phyloP scores from a whole-genome alignment of 92 coral and sea anemone species.

The Muricea muricata region DNA sequence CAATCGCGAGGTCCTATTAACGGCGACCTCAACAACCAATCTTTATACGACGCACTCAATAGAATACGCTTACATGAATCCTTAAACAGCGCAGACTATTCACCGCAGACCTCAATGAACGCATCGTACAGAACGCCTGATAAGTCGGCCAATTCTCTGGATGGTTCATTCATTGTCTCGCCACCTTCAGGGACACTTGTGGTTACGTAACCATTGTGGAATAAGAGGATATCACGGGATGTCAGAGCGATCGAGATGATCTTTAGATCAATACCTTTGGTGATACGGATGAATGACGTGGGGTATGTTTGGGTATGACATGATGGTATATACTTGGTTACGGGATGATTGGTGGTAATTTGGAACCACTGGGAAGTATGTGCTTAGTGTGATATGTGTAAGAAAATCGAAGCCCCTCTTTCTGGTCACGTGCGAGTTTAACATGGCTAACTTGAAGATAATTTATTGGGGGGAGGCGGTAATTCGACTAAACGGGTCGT shows the following conservation, averaged over 20 bases:
- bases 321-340: not conserved
- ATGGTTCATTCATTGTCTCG: slow-evolving; percentile 13
- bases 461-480: too few relatives aligned
- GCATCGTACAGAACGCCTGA: slow-evolving; percentile 26
- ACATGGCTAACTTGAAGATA: too few relatives aligned
- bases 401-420: too few relatives aligned
- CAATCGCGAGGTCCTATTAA: slow-evolving; percentile 25
- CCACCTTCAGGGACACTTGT: slow-evolving; percentile 24
- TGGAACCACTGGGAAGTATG: too few relatives aligned
- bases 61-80: slow-evolving; percentile 40
- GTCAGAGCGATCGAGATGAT: too few relatives aligned
- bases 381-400: too few relatives aligned
- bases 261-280: too few relatives aligned
- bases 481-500: too few relatives aligned
- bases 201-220: not conserved
- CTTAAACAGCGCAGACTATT: slow-evolving; percentile 20
- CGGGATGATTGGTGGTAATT: too few relatives aligned
- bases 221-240: not conserved
- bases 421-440: too few relatives aligned
- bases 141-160: slow-evolving; percentile 1
- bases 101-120: slow-evolving; percentile 24
- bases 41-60: slow-evolving; percentile 33
- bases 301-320: not conserved
- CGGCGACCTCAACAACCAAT: slow-evolving; percentile 12
- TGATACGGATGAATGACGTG: too few relatives aligned